A percentile compares a stretch with the other conserved stretches of the same genome.
Conservation (phyloP, 1,140 invertebrate species). For the Anoplolepis gracilipes region DNA sequence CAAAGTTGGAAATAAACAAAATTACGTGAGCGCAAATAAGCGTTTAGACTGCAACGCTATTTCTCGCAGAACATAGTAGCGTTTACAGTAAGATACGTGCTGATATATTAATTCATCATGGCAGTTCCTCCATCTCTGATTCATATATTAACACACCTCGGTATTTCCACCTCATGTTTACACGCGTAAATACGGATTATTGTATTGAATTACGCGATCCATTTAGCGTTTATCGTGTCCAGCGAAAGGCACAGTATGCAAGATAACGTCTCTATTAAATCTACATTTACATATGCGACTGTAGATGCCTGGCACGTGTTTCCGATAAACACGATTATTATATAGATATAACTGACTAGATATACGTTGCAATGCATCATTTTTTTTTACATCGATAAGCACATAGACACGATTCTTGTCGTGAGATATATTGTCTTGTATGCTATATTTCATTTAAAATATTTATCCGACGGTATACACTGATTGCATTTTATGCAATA, state of each 20-base stretch:
- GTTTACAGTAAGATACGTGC: constrained; percentile 26
- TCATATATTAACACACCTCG: background rate
- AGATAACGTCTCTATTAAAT: background rate
- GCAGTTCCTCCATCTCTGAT: constrained; percentile 42
- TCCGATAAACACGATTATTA: constrained; percentile 19
- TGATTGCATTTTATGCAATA: constrained; percentile 72
- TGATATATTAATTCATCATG: constrained; percentile 12
- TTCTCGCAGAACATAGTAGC: background rate
- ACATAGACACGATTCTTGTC: constrained; percentile 32
- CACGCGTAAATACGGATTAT: background rate
- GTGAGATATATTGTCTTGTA: constrained; percentile 31
- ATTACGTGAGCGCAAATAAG: constrained; percentile 6
- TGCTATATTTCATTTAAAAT: constrained; percentile 46
- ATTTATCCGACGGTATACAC: constrained; percentile 38
- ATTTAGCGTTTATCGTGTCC: background rate
- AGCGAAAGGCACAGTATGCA: background rate
- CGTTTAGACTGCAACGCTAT: constrained; percentile 50
- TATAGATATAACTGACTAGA: background rate
- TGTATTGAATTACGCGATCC: background rate
- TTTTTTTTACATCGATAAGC: constrained; percentile 46
- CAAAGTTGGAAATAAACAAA: background rate
- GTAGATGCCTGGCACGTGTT: background rate
- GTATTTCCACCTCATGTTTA: background rate
- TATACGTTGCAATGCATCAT: constrained; percentile 1
- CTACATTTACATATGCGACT: background rate